A percentile compares a stretch with the other conserved stretches of the same genome.
These are phyloP conservation scores for Tenthredo scrophulariae DNA, from an alignment of 2,888 invertebrate species.

Conservation along the genomic window DNA sequence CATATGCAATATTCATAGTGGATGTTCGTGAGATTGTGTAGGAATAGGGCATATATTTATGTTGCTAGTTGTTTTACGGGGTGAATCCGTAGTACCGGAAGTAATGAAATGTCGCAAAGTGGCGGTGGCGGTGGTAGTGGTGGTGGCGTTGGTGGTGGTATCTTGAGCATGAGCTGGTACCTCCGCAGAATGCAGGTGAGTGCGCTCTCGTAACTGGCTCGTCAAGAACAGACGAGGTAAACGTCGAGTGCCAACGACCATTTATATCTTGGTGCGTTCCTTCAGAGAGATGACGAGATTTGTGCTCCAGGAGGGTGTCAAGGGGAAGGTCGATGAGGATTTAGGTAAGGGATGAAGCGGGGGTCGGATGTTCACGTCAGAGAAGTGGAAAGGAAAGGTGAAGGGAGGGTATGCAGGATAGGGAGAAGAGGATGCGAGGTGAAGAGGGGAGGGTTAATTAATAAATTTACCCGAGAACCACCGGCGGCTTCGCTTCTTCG, in stretches of 20 bases:
- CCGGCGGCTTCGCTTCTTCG: constrained; percentile 35
- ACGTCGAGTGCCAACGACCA: constrained; percentile 38
- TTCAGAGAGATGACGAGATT: constrained; percentile 19
- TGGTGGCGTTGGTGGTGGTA: not conserved
- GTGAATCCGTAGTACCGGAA: not conserved
- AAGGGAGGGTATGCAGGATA: constrained; percentile 6
- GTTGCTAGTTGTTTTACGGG: not conserved
- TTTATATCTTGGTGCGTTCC: constrained; percentile 26
- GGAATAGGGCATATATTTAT: not conserved
- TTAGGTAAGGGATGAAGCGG: constrained; percentile 41
- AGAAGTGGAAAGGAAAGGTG: constrained; percentile 36
- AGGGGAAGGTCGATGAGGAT: constrained; percentile 15
- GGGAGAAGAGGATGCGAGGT: constrained; percentile 45
- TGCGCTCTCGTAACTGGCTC: constrained; percentile 14
- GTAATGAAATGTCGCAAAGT: constrained; percentile 5
- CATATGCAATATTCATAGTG: not conserved
- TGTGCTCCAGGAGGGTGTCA: not conserved
- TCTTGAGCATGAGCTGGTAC: not conserved
- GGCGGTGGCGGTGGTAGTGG: not conserved
- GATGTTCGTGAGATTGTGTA: not conserved
- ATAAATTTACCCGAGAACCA: constrained; percentile 49
- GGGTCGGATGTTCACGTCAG: constrained; percentile 48
- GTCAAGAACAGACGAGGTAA: constrained; percentile 26
- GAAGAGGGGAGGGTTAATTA: constrained; percentile 49
- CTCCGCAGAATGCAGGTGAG: constrained; percentile 15